Conservation (phyloP, 2,113 vertebrate species). For the Oryzias javanicus region DNA sequence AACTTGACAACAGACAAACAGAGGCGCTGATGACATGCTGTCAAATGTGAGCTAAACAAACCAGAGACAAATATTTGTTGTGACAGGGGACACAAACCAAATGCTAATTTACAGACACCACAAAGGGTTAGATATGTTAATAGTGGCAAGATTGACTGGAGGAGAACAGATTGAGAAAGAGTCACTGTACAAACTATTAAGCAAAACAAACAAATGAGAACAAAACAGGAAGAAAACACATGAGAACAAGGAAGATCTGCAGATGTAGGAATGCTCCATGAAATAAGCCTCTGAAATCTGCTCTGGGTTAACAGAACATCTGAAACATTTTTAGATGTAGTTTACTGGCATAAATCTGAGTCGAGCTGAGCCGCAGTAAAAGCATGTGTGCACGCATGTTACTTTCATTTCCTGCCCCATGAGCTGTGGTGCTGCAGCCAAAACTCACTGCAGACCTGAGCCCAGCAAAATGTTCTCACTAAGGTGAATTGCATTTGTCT, state of each 20-base stretch:
- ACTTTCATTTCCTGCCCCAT: slow-evolving; percentile 8
- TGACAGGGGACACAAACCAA: slow-evolving; percentile 53
- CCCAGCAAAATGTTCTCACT: slow-evolving; percentile 1
- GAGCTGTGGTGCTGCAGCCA: not conserved
- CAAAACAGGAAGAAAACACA: slow-evolving; percentile 22
- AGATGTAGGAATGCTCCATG: not conserved
- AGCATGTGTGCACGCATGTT: not conserved
- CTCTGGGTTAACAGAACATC: slow-evolving; percentile 33
- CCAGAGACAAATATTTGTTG: slow-evolving; percentile 64
- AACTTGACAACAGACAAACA: slow-evolving; percentile 35
- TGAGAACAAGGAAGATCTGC: no score
- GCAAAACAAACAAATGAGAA: slow-evolving; percentile 42
- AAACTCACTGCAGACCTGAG: not conserved
- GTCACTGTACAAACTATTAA: slow-evolving; percentile 14
- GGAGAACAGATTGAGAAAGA: slow-evolving; percentile 13
- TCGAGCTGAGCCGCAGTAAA: not conserved
- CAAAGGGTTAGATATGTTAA: slow-evolving; percentile 54
- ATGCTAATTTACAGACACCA: slow-evolving; percentile 59
- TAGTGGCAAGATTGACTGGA: slow-evolving; percentile 44
- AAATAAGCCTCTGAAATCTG: slow-evolving; percentile 10
- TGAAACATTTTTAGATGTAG: slow-evolving; percentile 2
- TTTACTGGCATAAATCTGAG: slow-evolving; percentile 8
- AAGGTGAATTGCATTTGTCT: not conserved
- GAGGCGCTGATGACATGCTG: slow-evolving; percentile 42
- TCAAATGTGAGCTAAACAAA: slow-evolving; percentile 65